A percentile compares a stretch with the other conserved stretches of the same genome.
Evolutionary conservation across 2,888 invertebrate genomes (phyloP).

Genomic region (Ganaspis brasiliensis): DNA sequence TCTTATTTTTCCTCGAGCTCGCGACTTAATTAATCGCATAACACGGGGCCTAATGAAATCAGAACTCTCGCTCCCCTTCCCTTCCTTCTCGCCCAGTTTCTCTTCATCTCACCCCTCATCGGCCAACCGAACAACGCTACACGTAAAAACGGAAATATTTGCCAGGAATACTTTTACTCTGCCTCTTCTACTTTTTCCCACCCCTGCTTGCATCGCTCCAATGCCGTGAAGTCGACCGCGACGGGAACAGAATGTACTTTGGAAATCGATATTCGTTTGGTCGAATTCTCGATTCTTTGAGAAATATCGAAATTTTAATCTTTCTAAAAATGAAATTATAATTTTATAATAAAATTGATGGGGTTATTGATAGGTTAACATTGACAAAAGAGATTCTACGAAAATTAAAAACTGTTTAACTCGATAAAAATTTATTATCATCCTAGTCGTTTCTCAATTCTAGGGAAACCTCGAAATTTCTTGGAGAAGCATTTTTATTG

Average conservation of each 20-base stretch:
- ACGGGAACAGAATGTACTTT: conserved; percentile 59
- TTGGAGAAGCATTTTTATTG: background rate
- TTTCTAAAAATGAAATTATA: background rate
- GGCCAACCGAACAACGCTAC: conserved; percentile 57
- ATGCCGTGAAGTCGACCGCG: conserved; percentile 19
- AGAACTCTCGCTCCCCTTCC: conserved; percentile 73
- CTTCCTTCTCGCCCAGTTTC: conserved; percentile 48
- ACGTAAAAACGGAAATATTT: conserved; percentile 78
- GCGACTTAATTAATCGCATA: conserved; percentile 81
- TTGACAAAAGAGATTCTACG: too few relatives aligned
- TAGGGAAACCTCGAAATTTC: background rate
- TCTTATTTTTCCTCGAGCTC: conserved; percentile 77
- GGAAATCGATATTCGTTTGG: conserved; percentile 63
- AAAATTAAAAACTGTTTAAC: too few relatives aligned
- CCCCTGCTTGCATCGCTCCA: conserved; percentile 43
- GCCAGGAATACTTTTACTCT: conserved; percentile 75
- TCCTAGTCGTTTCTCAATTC: too few relatives aligned
- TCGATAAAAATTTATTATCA: too few relatives aligned
- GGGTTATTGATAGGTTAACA: too few relatives aligned
- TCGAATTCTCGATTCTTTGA: background rate
- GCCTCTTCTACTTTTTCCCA: conserved; percentile 43
- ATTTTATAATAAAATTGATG: too few relatives aligned
- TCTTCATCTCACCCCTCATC: conserved; percentile 61
- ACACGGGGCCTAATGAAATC: conserved; percentile 81
- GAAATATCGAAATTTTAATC: background rate